Evolutionary conservation across 2,888 invertebrate species (phyloP), one percentile per base, ranked within the genome.

Genomic region (Zelleria hepariella): DNA sequence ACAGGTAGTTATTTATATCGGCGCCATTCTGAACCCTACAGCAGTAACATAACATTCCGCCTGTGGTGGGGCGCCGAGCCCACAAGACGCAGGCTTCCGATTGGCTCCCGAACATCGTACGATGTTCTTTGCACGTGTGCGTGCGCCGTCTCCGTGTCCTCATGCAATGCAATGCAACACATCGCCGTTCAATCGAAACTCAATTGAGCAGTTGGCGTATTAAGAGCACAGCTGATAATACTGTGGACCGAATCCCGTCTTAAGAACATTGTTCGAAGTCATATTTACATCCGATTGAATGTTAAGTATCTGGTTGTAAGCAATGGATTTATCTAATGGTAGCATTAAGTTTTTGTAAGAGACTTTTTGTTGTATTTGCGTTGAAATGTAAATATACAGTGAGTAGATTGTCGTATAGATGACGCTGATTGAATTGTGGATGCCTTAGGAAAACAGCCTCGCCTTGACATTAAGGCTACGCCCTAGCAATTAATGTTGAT

Each of bases 1-100:
- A 81, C 84, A 80, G 78, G 86, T 80, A 75, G 86, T 86, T 86
- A 87, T 86, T 87, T 86, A 84, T 86, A 86, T 77, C 84, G 78
- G 78, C 78, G 81, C 80, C 78, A 77, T 80, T 86, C 81, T 80
- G 71, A 42, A 42, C 32, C 32, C 10, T 15, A 15, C 79, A 78
- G 80, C 10, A 10, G 15, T 15, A 42, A 15, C 32, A 42, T 15
- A 77, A 70, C 72, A 75, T 75, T 72, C 67, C 76, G 6, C n/a
- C 62, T 68, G 66, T 79, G 74, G 85, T 80, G 86, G 87, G 86
- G 82, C 76, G 88, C 68, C 89, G 83, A 87, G 89, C 89, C 89
- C 89, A 87, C 88, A 74, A 74, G 76, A 75, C 71, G 65, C 70
- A 67, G 60, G 51, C 51, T 63, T 74, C 64, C 66, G 65, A 89